These are phyloP conservation scores for Paramormyrops hopkinsi DNA, from an alignment of 2,797 vertebrate genomes.

Conservation along the genomic window DNA sequence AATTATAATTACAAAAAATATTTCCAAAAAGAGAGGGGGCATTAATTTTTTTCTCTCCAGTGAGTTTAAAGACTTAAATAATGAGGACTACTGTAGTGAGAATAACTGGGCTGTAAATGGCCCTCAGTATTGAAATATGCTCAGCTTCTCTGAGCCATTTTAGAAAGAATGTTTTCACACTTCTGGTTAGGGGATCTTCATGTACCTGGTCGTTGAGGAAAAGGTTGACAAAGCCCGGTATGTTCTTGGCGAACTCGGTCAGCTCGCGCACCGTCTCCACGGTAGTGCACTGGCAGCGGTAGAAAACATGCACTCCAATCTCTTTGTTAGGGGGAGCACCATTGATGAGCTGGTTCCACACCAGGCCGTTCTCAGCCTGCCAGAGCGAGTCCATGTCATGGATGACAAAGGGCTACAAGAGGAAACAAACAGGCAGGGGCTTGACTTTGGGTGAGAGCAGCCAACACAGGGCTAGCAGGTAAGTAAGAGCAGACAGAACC, in stretches of 20 bases:
- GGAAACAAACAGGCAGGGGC: not conserved
- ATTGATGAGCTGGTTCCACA: constrained; percentile 88
- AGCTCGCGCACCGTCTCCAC: constrained; percentile 96
- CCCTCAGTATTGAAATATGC: not conserved
- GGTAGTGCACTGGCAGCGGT: constrained; percentile 95
- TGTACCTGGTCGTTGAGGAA: constrained; percentile 89
- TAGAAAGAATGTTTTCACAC: not conserved
- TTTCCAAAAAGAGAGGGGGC: not conserved
- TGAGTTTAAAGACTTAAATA: not conserved
- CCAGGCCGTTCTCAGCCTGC: constrained; percentile 91
- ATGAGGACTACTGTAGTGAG: not conserved
- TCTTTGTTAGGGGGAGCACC: constrained; percentile 89
- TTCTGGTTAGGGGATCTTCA: not conserved
- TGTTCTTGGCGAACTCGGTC: constrained; percentile 97
- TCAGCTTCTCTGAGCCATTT: not conserved
- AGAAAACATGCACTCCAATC: constrained; percentile 94
- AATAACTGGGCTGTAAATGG: not conserved
- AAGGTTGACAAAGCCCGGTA: constrained; percentile 90
- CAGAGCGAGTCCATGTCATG: constrained; percentile 94
- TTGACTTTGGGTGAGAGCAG: not conserved
- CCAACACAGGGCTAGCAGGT: not conserved
- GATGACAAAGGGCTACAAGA: constrained; percentile 91
- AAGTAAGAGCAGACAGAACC: not conserved
- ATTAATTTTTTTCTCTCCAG: not conserved
- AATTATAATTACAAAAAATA: not conserved